Percentiles rank a stretch among this genome's conserved stretches.
Evolutionary conservation across 2,888 invertebrate genomes (phyloP).

Genomic region (Toxonevra muliebris): DNA sequence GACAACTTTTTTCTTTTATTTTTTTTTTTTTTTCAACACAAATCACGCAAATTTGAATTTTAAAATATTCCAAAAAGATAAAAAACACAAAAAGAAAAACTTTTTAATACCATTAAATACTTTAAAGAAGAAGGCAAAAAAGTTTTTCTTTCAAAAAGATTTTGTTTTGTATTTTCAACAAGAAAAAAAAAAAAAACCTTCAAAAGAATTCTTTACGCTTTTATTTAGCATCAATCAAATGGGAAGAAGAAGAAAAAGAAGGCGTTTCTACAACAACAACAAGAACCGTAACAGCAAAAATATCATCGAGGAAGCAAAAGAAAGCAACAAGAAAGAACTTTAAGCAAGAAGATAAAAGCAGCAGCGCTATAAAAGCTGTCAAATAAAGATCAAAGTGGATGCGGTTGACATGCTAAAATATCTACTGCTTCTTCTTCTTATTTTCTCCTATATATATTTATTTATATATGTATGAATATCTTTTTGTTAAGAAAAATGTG

Average conservation of each 20-base stretch:
- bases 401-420: slow-evolving; percentile 57
- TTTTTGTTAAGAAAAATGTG: too few species aligned
- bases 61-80: background rate
- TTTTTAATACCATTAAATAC: slow-evolving; percentile 23
- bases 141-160: slow-evolving; percentile 15
- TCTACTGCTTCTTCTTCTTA: background rate
- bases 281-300: background rate
- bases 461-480: background rate
- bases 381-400: slow-evolving; percentile 60
- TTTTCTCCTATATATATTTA: background rate
- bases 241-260: slow-evolving; percentile 12
- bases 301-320: too few species aligned
- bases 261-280: slow-evolving; percentile 6
- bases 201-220: slow-evolving; percentile 29
- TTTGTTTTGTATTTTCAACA: background rate
- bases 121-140: slow-evolving; percentile 21
- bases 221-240: slow-evolving; percentile 31
- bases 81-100: slow-evolving; percentile 13
- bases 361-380: slow-evolving; percentile 49
- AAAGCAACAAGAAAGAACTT: too few species aligned
- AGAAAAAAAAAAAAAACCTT: slow-evolving; percentile 26
- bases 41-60: slow-evolving; percentile 12
- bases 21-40: slow-evolving; percentile 9
- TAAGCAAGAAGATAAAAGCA: too few species aligned
- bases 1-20: background rate